Percentiles rank a stretch among this genome's conserved stretches.
These are phyloP conservation scores for Lutraria rhynchaena DNA, from an alignment of 1,140 invertebrate species.

Conservation along the genomic window DNA sequence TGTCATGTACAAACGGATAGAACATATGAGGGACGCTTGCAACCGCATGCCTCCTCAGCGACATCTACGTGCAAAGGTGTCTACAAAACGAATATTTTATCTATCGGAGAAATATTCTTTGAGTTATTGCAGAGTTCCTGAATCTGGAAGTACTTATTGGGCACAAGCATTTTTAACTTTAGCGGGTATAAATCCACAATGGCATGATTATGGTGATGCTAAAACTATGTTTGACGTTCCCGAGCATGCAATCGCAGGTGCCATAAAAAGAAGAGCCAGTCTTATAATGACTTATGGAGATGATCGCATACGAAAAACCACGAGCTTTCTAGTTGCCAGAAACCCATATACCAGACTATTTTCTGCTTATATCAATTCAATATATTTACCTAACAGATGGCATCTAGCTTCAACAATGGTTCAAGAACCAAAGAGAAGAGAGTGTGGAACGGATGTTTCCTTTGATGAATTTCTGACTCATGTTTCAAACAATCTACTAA, in stretches of 20 bases:
- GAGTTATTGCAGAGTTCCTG: slow-evolving; percentile 12
- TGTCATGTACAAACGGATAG: not conserved
- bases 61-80: not conserved
- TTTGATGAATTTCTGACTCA: slow-evolving; percentile 13
- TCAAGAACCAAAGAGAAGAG: not conserved
- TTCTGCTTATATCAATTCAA: not conserved
- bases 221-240: not conserved
- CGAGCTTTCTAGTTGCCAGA: not conserved
- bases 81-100: slow-evolving; percentile 3
- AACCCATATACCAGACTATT: slow-evolving; percentile 24
- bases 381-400: slow-evolving; percentile 6
- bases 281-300: not conserved
- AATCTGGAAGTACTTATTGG: slow-evolving; percentile 22
- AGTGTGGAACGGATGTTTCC: not conserved
- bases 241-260: not conserved
- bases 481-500: not conserved
- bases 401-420: not conserved
- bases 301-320: not conserved
- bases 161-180: slow-evolving; percentile 1
- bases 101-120: slow-evolving; percentile 4
- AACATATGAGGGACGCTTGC: not conserved
- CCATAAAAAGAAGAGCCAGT: not conserved
- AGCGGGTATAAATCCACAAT: not conserved
- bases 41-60: not conserved
- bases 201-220: not conserved